Percentiles rank a stretch among this genome's conserved stretches.
Conservation (phyloP, 2,113 vertebrate genomes). For the Ancistrus triradiatus region DNA sequence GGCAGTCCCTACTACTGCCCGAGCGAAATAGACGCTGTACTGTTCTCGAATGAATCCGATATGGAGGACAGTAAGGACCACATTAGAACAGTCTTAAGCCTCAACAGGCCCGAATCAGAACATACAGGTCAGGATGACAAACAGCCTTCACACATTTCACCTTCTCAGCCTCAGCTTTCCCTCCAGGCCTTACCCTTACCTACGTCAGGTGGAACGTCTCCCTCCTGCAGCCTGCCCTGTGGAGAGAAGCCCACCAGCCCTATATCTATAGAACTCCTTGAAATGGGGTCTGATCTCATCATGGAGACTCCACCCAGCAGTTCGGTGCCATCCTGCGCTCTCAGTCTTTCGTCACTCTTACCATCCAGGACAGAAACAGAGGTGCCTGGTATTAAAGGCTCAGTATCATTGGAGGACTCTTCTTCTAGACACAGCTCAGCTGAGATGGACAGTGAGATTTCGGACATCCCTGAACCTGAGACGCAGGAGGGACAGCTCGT, state of each 20-base stretch:
- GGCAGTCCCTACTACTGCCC: slow-evolving; percentile 33
- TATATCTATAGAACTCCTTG: slow-evolving; percentile 27
- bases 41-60: slow-evolving; percentile 33
- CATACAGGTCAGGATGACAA: not conserved
- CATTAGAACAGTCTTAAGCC: not conserved
- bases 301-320: slow-evolving; percentile 25
- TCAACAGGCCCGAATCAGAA: not conserved
- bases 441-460: slow-evolving; percentile 7
- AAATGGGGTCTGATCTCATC: slow-evolving; percentile 28
- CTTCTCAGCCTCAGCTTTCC: not conserved
- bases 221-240: not conserved
- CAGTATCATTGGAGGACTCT: not conserved
- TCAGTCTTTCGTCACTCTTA: slow-evolving; percentile 10
- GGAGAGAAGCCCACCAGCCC: slow-evolving; percentile 8
- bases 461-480: not conserved
- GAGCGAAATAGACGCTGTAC: slow-evolving; percentile 18
- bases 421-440: slow-evolving; percentile 7
- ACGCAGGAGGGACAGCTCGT: slow-evolving; percentile 49
- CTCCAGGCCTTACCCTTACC: too few species aligned
- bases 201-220: slow-evolving; percentile 7
- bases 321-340: not conserved
- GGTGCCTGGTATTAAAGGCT: slow-evolving; percentile 1
- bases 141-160: too few species aligned
- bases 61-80: not conserved
- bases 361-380: slow-evolving; percentile 1